Base-by-base conservation (phyloP, 2,113 vertebrate genomes). In the Henicopernis longicauda region DNA sequence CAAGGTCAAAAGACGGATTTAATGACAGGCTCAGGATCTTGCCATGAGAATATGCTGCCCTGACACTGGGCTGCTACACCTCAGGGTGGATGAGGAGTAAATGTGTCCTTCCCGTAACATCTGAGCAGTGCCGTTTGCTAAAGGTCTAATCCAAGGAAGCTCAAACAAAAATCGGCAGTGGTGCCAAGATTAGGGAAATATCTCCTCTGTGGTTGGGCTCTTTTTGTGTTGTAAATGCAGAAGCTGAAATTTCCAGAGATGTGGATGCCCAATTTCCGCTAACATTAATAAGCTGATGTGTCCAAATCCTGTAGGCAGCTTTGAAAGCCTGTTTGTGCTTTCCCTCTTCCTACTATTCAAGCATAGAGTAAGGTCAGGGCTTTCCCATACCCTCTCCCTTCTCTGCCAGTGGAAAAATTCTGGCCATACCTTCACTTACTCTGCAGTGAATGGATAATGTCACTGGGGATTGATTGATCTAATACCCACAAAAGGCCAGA, bases 291-390 rank as follows among this genome's bases (percentile, higher is more conserved):
- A 97, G 96, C 92, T 92, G 93, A 97, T 96, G 96, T 97, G 96
- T 97, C 96, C 96, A 97, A 97, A 97, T 97, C 96, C 96, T 96
- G 96, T 97, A 96, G 96, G 96, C 96, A 97, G 96, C 96, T 96
- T 91, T 97, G 96, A 97, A 97, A 97, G 96, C 96, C 93, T 96
- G 95, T 97, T 97, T 97, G 96, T 96, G 93, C 95, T 97, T 97
- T 96, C 96, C 96, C 82, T 97, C 95, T 97, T 97, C 96, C 96
- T 97, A 97, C 96, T 96, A 97, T 97, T 97, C 97, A 97, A 93
- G 95, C 90, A 97, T 81, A 93, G 96, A 97, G 94, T 97, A 97
- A 97, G 96, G 97, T 97, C 97, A 97, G 96, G 95, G 90, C 97
- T 97, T 97, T 97, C 96, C 96, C 97, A 97, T 97, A 97, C 97